A percentile compares a stretch with the other conserved stretches of the same genome.
Conservation (phyloP, 2,797 vertebrate genomes). For the Helarctos malayanus region DNA sequence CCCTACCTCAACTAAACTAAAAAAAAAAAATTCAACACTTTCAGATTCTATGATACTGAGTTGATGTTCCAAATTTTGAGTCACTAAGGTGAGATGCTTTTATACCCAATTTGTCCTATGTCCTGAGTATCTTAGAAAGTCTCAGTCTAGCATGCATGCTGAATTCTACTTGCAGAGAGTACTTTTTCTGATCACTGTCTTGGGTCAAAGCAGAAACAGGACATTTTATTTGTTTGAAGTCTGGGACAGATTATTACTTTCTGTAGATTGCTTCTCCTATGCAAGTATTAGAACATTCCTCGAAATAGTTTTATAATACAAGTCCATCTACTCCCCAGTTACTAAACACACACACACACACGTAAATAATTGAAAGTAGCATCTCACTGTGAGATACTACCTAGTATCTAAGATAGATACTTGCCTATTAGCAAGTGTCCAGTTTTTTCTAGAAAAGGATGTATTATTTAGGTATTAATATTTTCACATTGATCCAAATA, state of each 20-base stretch:
- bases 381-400: neutral
- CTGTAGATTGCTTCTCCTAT: neutral
- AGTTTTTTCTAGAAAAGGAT: conserved; percentile 26
- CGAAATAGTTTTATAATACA: neutral
- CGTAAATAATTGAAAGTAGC: neutral
- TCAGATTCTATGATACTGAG: neutral
- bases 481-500: neutral
- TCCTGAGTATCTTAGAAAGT: neutral
- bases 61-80: neutral
- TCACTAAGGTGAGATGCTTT: neutral
- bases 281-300: neutral
- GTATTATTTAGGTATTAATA: neutral
- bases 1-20: neutral
- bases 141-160: neutral
- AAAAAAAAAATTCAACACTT: neutral
- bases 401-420: neutral
- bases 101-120: neutral
- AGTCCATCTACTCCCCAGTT: neutral
- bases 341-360: neutral
- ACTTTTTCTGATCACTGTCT: neutral
- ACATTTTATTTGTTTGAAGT: neutral
- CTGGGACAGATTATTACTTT: neutral
- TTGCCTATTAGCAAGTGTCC: neutral
- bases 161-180: neutral
- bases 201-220: neutral